These are phyloP conservation scores for Papilio protenor DNA, from an alignment of 2,888 invertebrate species.

Conservation along the genomic window DNA sequence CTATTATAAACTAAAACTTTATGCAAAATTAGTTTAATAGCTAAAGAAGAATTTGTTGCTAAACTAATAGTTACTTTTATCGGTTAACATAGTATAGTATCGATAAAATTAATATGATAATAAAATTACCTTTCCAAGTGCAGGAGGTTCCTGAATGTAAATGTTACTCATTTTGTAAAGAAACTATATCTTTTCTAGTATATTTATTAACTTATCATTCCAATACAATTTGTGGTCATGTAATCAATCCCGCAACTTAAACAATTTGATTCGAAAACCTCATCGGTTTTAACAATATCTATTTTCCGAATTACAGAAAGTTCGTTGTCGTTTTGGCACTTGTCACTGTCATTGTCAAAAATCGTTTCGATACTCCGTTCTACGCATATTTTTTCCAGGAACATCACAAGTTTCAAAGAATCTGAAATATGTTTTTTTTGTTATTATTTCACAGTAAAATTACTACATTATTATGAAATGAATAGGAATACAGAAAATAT, in stretches of 20 bases:
- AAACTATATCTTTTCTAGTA: background rate
- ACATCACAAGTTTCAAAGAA: background rate
- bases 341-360: conserved; percentile 11
- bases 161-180: conserved; percentile 94
- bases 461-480: background rate
- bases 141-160: conserved; percentile 98
- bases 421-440: background rate
- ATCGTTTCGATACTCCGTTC: background rate
- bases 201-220: conserved; percentile 12
- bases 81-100: background rate
- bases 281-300: background rate
- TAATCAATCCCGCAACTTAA: background rate
- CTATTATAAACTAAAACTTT: background rate
- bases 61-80: background rate
- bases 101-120: background rate
- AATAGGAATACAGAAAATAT: background rate
- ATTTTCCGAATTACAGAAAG: background rate
- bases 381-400: background rate
- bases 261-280: background rate
- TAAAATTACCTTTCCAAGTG: conserved; percentile 93
- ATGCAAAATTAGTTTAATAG: background rate
- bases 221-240: background rate
- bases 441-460: background rate
- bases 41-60: background rate
- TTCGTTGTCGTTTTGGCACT: background rate